Conservation (phyloP, 2,888 invertebrate species). For the Dryocosmus kuriphilus region DNA sequence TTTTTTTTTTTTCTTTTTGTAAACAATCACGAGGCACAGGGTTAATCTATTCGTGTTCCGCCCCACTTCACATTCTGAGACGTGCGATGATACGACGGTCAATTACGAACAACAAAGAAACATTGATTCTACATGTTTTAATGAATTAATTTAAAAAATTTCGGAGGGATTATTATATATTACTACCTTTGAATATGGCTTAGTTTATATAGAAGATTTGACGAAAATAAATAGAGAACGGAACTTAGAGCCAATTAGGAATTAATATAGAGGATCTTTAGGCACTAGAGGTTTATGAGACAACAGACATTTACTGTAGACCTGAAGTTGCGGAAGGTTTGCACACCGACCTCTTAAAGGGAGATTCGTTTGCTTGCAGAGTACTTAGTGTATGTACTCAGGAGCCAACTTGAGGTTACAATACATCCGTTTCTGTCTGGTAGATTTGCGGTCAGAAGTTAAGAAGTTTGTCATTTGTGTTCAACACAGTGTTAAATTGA, state of each 20-base stretch:
- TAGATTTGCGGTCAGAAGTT: conserved; percentile 12
- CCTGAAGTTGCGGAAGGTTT: conserved; percentile 3
- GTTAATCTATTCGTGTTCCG: too few species aligned
- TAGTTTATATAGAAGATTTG: too few species aligned
- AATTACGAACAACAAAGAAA: too few species aligned
- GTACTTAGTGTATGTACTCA: conserved; percentile 14
- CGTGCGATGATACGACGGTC: too few species aligned
- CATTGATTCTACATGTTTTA: too few species aligned
- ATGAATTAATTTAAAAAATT: too few species aligned
- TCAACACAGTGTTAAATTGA: conserved; percentile 50
- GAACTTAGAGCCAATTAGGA: background rate
- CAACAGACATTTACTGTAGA: conserved; percentile 3
- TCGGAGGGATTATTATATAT: too few species aligned
- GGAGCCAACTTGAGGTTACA: background rate
- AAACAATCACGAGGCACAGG: too few species aligned
- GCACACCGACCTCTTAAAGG: conserved; percentile 16
- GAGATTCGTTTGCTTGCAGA: conserved; percentile 25
- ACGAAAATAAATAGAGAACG: background rate
- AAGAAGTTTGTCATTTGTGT: conserved; percentile 28
- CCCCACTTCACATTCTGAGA: too few species aligned
- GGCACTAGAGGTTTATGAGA: background rate
- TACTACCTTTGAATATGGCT: too few species aligned
- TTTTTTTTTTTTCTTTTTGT: too few species aligned
- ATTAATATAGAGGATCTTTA: background rate
- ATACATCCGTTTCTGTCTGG: background rate